Percentiles rank a stretch among this genome's conserved stretches.
phyloP scores from a whole-genome alignment of 2,797 vertebrate species.

The Malacoctenus gilli region DNA sequence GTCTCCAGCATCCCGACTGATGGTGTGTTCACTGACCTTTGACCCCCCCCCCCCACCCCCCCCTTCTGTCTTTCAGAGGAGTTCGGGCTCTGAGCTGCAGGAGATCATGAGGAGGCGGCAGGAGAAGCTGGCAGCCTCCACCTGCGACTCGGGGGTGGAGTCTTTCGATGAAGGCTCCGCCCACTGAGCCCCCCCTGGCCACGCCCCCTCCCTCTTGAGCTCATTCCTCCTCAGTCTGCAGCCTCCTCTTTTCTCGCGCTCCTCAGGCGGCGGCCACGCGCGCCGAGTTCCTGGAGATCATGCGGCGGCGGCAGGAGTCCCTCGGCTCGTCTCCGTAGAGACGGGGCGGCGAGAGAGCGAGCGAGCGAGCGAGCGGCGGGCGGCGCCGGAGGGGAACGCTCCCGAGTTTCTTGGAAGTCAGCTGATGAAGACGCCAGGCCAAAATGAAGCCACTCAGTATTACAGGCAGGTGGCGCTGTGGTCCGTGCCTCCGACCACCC shows the following conservation, averaged over 20 bases:
- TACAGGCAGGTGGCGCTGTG: background rate
- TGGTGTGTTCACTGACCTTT: background rate
- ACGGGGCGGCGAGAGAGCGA: background rate
- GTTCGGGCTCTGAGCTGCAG: conserved; percentile 89
- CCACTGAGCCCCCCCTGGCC: conserved; percentile 77
- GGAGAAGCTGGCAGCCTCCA: conserved; percentile 90
- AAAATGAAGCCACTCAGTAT: background rate
- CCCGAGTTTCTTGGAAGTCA: too few species aligned
- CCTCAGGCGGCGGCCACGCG: conserved; percentile 70
- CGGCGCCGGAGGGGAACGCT: background rate
- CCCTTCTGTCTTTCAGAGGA: conserved; percentile 62
- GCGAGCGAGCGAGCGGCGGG: background rate
- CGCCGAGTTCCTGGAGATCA: conserved; percentile 74
- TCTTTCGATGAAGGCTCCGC: conserved; percentile 93
- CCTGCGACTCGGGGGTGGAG: conserved; percentile 93
- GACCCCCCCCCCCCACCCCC: background rate
- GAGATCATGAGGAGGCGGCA: conserved; percentile 96
- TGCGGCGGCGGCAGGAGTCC: conserved; percentile 77
- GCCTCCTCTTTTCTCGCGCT: conserved; percentile 20
- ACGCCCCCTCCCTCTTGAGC: background rate
- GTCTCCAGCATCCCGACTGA: background rate
- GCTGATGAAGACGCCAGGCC: too few species aligned
- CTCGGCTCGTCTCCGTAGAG: conserved; percentile 71
- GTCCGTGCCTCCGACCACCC: background rate
- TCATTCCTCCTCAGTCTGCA: too few species aligned